These are phyloP conservation scores for Beroe forskalii DNA, from an alignment of 37 sponge, comb jelly and placozoan species.

Conservation along the genomic window DNA sequence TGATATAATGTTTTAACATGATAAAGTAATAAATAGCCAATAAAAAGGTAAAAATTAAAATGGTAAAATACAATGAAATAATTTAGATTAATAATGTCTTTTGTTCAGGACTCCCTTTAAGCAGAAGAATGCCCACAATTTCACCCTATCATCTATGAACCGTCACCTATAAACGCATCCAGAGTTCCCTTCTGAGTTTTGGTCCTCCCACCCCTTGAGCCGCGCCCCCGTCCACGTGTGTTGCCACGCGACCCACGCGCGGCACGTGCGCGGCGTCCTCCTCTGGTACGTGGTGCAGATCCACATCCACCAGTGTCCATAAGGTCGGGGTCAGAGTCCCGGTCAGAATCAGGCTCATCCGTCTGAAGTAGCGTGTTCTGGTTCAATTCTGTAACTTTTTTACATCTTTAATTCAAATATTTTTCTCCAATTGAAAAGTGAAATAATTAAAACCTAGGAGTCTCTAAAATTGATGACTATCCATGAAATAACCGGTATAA, in stretches of 20 bases:
- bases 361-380: not conserved
- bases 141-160: no score
- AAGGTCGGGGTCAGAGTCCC: slow-evolving; percentile 13
- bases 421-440: not conserved
- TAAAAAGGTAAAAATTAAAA: no score
- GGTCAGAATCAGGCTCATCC: not conserved
- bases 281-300: slow-evolving; percentile 18
- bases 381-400: no score
- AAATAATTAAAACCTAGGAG: not conserved
- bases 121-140: no score
- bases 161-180: not conserved
- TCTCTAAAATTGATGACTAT: not conserved
- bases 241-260: not conserved
- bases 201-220: slow-evolving; percentile 3
- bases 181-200: not conserved
- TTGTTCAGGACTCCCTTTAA: no score
- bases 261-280: slow-evolving; percentile 2
- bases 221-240: slow-evolving; percentile 9
- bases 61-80: no score
- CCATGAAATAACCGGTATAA: no score
- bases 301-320: not conserved
- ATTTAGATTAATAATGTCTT: no score
- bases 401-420: not conserved
- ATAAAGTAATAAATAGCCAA: no score
- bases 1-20: no score